A percentile compares a stretch with the other conserved stretches of the same genome.
phyloP scores from a whole-genome alignment of 2,888 invertebrate genomes.

The Aspidapion aeneum region DNA sequence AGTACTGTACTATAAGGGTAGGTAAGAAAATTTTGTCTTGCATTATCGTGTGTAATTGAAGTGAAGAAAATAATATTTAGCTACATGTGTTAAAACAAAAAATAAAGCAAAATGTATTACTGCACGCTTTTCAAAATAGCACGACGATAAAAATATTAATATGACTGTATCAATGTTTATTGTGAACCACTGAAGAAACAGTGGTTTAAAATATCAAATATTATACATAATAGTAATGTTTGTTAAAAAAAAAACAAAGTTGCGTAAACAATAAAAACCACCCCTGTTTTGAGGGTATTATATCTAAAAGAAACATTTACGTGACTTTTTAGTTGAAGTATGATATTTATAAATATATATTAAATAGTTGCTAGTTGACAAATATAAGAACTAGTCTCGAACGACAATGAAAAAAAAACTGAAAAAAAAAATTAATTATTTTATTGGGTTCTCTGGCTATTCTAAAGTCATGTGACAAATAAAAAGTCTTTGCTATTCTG shows the following conservation, averaged over 20 bases:
- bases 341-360: too few relatives aligned
- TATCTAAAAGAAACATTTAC: background rate
- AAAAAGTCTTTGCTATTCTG: background rate
- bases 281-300: background rate
- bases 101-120: conserved; percentile 19
- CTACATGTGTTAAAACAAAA: conserved; percentile 18
- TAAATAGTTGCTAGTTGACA: background rate
- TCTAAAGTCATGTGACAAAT: too few relatives aligned
- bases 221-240: background rate
- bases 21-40: too few relatives aligned
- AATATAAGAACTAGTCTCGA: background rate
- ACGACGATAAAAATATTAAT: conserved; percentile 23
- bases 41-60: too few relatives aligned
- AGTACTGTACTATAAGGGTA: too few relatives aligned
- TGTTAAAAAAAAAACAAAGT: background rate
- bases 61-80: too few relatives aligned
- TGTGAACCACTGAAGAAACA: conserved; percentile 22
- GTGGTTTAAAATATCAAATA: conserved; percentile 18
- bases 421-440: background rate
- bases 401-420: background rate
- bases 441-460: too few relatives aligned
- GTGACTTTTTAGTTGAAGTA: background rate
- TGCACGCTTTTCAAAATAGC: conserved; percentile 25
- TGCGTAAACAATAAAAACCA: background rate
- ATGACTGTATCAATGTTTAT: conserved; percentile 26